phyloP scores from a whole-genome alignment of 2,888 invertebrate genomes.

The Drosophila cracens region DNA sequence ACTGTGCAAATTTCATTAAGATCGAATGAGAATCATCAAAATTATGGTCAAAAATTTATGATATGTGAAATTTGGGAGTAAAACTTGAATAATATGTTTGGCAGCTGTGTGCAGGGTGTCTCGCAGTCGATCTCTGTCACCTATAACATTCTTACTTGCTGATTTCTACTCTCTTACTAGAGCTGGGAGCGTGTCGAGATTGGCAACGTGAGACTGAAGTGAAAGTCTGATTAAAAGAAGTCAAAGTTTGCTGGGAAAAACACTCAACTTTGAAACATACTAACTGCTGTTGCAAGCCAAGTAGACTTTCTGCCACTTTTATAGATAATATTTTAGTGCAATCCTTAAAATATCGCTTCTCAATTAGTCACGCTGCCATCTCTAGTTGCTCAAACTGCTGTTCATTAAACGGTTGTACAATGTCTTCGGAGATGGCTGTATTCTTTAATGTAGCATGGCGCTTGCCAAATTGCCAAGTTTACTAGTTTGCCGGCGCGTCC shows the following conservation, averaged over 20 bases:
- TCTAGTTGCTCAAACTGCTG: background rate
- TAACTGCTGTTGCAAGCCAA: background rate
- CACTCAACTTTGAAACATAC: background rate
- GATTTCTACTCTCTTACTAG: background rate
- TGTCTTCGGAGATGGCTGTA: background rate
- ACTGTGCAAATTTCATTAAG: background rate
- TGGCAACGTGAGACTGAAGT: background rate
- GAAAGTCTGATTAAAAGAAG: background rate
- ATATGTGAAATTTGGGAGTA: background rate
- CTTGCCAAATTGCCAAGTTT: conserved; percentile 41
- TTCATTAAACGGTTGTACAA: conserved; percentile 24
- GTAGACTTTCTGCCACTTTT: background rate
- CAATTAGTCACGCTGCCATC: background rate
- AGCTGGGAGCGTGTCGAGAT: background rate
- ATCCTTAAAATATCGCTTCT: fast-evolving
- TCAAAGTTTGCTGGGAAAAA: background rate
- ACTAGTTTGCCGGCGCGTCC: conserved; percentile 38
- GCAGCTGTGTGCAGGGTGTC: background rate
- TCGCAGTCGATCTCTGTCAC: background rate
- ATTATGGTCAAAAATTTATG: fast-evolving
- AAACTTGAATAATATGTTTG: fast-evolving
- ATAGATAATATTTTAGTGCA: background rate
- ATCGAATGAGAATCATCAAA: background rate
- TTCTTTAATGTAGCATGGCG: conserved; percentile 38
- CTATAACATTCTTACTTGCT: background rate